Conservation (phyloP, 2,888 invertebrate species). For the Drosophila emarginata region DNA sequence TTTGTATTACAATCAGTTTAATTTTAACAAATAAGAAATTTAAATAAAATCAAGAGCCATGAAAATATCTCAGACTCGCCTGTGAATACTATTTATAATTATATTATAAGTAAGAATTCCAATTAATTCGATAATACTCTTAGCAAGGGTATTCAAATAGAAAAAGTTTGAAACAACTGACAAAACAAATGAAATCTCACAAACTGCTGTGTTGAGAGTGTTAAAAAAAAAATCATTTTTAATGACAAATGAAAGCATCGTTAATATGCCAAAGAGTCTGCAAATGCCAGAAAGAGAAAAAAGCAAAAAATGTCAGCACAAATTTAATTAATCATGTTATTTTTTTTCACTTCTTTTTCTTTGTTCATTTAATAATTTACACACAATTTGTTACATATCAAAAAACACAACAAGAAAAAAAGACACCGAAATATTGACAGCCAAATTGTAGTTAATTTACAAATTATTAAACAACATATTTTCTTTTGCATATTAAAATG, state of each 20-base stretch:
- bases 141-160: neutral
- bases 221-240: conserved; percentile 39
- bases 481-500: conserved; percentile 4
- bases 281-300: neutral
- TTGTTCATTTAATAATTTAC: conserved; percentile 31
- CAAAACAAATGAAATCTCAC: neutral
- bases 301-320: conserved; percentile 35
- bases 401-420: conserved; percentile 3
- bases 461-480: conserved; percentile 5
- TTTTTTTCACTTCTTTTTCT: conserved; percentile 6
- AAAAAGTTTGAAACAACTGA: neutral
- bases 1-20: too few relatives aligned
- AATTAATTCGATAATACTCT: too few relatives aligned
- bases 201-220: conserved; percentile 25
- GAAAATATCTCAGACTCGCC: neutral
- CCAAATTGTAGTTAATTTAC: conserved; percentile 24
- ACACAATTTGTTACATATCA: conserved; percentile 49
- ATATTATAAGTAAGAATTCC: too few relatives aligned
- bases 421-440: conserved; percentile 20
- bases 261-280: conserved; percentile 30
- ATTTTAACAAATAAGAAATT: too few relatives aligned
- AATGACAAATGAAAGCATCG: conserved; percentile 44
- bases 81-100: too few relatives aligned
- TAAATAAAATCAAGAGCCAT: neutral
- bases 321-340: conserved; percentile 53